Conservation (phyloP, 2,113 vertebrate genomes). For the Sinosuthora webbiana region DNA sequence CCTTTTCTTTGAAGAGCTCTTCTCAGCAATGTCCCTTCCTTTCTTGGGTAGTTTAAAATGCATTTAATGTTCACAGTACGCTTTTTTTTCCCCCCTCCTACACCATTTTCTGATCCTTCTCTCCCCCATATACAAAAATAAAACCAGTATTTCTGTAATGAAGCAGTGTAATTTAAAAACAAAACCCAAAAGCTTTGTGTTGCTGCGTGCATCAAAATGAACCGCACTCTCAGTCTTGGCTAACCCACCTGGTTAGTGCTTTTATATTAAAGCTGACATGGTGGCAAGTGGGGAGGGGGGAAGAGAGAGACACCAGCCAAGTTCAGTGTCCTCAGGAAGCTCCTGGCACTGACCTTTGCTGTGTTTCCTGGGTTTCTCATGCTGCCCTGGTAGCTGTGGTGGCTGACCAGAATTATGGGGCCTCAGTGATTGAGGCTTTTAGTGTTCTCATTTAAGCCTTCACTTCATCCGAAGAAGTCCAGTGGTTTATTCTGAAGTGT, state of each 20-base stretch:
- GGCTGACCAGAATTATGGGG: constrained; percentile 1
- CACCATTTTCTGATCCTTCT: neutral
- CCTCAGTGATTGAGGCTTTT: constrained; percentile 31
- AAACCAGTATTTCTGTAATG: neutral
- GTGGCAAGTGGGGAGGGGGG: neutral
- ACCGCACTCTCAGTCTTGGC: neutral
- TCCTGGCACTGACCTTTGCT: neutral
- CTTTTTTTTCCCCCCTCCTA: neutral
- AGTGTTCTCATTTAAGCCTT: constrained; percentile 22
- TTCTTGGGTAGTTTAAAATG: neutral
- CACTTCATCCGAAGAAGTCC: neutral
- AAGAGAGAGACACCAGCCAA: neutral
- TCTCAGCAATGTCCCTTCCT: neutral
- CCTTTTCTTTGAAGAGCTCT: neutral
- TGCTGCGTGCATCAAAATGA: neutral
- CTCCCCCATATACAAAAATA: neutral
- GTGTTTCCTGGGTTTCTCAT: neutral
- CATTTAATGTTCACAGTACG: neutral
- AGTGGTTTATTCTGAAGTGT: constrained; percentile 37
- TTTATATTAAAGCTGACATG: neutral
- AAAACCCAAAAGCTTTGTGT: neutral
- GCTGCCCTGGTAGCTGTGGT: neutral
- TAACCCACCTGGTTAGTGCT: neutral
- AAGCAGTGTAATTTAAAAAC: neutral
- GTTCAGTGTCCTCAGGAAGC: neutral